phyloP scores from a whole-genome alignment of 2,888 invertebrate species.

The Penaeus monodon region DNA sequence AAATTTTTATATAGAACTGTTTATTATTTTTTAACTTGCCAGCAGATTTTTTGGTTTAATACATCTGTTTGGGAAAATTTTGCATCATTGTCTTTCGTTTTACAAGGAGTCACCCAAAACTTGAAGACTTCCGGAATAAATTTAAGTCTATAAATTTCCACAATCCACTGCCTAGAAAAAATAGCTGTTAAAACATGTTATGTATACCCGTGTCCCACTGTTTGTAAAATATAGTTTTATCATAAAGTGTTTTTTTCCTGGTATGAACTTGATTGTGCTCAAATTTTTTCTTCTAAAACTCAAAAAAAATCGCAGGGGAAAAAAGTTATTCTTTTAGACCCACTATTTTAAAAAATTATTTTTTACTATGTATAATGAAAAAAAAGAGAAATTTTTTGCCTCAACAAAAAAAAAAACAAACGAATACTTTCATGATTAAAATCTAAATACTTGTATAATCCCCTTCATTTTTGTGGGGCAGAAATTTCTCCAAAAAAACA shows the following conservation, averaged over 20 bases:
- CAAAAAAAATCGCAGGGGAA: neutral
- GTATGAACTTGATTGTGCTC: neutral
- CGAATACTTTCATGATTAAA: too few species aligned
- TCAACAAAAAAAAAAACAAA: too few species aligned
- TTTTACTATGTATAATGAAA: too few species aligned
- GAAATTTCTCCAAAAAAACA: too few species aligned
- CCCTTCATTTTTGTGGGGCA: too few species aligned
- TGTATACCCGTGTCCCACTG: slow-evolving; percentile 32
- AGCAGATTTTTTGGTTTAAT: neutral
- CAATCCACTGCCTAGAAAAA: neutral
- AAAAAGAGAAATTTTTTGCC: too few species aligned
- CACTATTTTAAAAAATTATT: too few species aligned
- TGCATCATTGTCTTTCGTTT: neutral
- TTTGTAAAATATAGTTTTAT: slow-evolving; percentile 44
- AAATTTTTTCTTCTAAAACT: neutral
- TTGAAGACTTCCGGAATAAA: neutral
- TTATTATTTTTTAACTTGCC: slow-evolving; percentile 22
- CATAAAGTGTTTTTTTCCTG: neutral
- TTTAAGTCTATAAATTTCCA: neutral
- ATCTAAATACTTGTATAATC: too few species aligned
- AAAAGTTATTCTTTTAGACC: neutral
- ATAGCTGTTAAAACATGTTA: slow-evolving; percentile 31
- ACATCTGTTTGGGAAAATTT: neutral
- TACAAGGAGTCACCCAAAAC: too few species aligned
- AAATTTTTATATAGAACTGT: slow-evolving; percentile 12